Evolutionary conservation across 2,797 vertebrate genomes (phyloP).

Genomic region (Hirundo rustica): DNA sequence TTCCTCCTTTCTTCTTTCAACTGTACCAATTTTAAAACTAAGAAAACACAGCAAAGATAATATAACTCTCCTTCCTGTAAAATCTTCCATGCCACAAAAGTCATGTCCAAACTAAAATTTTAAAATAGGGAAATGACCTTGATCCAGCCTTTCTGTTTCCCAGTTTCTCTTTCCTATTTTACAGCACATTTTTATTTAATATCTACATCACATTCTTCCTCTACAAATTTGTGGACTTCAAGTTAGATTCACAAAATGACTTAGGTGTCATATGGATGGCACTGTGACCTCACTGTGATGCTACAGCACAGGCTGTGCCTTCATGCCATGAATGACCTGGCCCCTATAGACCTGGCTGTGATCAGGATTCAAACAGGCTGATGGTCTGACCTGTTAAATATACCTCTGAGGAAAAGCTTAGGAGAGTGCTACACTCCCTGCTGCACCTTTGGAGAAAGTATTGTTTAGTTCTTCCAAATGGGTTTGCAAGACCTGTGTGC

Average conservation of each 20-base stretch:
- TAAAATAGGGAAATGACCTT: not conserved
- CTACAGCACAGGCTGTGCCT: not conserved
- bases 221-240: not conserved
- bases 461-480: not conserved
- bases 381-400: not conserved
- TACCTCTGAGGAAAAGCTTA: not conserved
- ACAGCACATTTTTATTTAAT: not conserved
- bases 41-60: not conserved
- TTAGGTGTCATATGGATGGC: not conserved
- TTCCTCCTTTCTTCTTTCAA: not conserved
- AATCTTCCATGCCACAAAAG: not conserved
- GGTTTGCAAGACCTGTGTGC: not conserved
- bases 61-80: not conserved
- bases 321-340: not conserved
- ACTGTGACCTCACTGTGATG: not conserved
- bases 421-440: not conserved
- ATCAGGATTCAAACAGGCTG: not conserved
- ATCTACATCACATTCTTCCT: not conserved
- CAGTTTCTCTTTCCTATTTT: not conserved
- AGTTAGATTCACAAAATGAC: not conserved
- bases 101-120: not conserved
- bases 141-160: not conserved
- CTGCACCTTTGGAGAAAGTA: not conserved
- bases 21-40: not conserved
- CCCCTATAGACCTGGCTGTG: not conserved